Evolutionary conservation across 1,140 invertebrate genomes (phyloP).

Genomic region (Sarcophaga peregrina): DNA sequence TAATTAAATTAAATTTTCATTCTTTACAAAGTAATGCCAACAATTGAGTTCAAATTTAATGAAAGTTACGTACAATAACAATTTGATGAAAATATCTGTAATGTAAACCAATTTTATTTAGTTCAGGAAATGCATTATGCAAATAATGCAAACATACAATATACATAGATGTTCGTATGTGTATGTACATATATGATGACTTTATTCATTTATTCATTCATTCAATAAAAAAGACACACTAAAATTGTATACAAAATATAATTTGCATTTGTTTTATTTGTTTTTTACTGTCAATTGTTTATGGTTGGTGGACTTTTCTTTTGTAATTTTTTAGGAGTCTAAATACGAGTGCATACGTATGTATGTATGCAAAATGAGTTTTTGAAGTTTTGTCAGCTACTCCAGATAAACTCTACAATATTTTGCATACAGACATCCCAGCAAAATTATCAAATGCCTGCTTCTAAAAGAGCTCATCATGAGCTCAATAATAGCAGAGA

Average conservation of each 20-base stretch:
- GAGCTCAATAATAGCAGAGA: too few species aligned
- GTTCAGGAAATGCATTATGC: conserved; percentile 9
- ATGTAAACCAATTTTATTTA: conserved; percentile 11
- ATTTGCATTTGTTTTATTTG: conserved; percentile 29
- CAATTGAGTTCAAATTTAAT: neutral
- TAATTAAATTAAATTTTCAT: too few species aligned
- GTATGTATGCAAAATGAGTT: neutral
- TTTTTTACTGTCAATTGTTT: conserved; percentile 23
- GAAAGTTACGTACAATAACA: neutral
- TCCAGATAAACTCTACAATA: conserved; percentile 21
- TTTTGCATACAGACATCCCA: neutral
- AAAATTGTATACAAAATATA: conserved; percentile 15
- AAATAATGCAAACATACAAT: neutral
- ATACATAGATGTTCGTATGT: too few species aligned
- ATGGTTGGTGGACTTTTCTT: conserved; percentile 33
- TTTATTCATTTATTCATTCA: neutral
- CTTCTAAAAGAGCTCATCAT: neutral
- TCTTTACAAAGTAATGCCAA: too few species aligned
- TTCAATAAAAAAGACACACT: neutral
- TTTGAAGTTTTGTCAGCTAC: conserved; percentile 24
- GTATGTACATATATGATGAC: too few species aligned
- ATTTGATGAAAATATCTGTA: neutral
- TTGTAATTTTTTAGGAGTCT: neutral
- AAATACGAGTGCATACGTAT: neutral
- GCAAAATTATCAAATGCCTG: too few species aligned